phyloP scores from a whole-genome alignment of 1,140 invertebrate genomes.

The Calephelis nemesis region DNA sequence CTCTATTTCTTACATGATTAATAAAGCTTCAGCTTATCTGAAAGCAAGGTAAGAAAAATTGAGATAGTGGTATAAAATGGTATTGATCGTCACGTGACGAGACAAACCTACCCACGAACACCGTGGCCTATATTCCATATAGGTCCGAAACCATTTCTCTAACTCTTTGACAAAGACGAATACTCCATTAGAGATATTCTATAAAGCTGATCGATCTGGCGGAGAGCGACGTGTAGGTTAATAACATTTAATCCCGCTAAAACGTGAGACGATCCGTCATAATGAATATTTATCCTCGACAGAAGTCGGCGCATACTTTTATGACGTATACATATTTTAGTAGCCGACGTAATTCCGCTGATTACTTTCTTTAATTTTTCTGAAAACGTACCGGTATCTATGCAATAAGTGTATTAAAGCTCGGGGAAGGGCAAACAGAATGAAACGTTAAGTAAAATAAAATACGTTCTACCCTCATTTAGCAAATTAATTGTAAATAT shows the following conservation, averaged over 20 bases:
- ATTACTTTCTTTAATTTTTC: slow-evolving; percentile 77
- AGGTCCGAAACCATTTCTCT: too few relatives aligned
- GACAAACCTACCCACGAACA: too few relatives aligned
- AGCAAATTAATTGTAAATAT: slow-evolving; percentile 42
- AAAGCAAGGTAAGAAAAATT: too few relatives aligned
- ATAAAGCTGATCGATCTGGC: slow-evolving; percentile 59
- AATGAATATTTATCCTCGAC: slow-evolving; percentile 77
- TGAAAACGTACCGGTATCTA: slow-evolving; percentile 55
- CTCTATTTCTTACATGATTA: too few relatives aligned
- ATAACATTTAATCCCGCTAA: slow-evolving; percentile 77
- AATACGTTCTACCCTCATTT: slow-evolving; percentile 37
- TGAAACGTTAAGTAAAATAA: slow-evolving; percentile 56
- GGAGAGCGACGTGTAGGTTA: slow-evolving; percentile 60
- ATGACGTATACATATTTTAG: slow-evolving; percentile 78
- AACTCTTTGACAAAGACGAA: slow-evolving; percentile 17
- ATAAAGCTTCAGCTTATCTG: too few relatives aligned
- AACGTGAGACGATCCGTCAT: slow-evolving; percentile 73
- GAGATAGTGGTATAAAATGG: too few relatives aligned
- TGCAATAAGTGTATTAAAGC: slow-evolving; percentile 69
- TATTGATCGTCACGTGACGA: too few relatives aligned
- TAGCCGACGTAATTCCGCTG: slow-evolving; percentile 73
- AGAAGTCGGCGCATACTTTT: slow-evolving; percentile 73
- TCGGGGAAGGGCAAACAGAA: slow-evolving; percentile 62
- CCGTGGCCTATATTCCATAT: too few relatives aligned
- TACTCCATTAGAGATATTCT: slow-evolving; percentile 19